Conservation (phyloP, 2,888 invertebrate genomes). For the Galeopsomyia nigrocyanea region DNA sequence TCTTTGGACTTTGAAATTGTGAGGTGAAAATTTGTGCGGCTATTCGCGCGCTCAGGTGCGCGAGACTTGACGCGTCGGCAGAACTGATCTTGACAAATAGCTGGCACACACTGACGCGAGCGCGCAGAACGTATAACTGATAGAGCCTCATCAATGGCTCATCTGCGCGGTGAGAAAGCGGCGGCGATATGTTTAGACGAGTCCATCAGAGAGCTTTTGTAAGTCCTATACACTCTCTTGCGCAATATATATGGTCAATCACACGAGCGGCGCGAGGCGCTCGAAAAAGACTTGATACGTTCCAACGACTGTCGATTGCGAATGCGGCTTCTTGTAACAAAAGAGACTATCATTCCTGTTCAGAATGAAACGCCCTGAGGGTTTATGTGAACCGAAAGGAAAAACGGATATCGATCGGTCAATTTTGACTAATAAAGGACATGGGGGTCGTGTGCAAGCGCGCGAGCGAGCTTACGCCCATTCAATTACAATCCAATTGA, state of each 20-base stretch:
- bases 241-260: slow-evolving; percentile 41
- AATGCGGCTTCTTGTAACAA: background rate
- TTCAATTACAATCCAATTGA: slow-evolving; percentile 51
- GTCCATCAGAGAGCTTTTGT: too few species aligned
- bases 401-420: slow-evolving; percentile 45
- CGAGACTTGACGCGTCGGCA: background rate
- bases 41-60: background rate
- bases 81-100: background rate
- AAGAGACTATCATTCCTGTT: too few species aligned
- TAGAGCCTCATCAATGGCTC: background rate
- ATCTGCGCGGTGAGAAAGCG: background rate
- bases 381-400: too few species aligned
- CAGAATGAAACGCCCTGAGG: too few species aligned
- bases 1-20: slow-evolving; percentile 27
- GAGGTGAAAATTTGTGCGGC: slow-evolving; percentile 12
- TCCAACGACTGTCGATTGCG: slow-evolving; percentile 20
- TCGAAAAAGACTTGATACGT: slow-evolving; percentile 30
- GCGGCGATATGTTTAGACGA: background rate
- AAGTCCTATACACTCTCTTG: too few species aligned
- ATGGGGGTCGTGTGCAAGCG: slow-evolving; percentile 56
- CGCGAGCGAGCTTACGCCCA: slow-evolving; percentile 54
- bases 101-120: too few species aligned
- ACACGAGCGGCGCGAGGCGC: slow-evolving; percentile 16
- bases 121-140: too few species aligned
- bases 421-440: slow-evolving; percentile 59